Base-by-base conservation (phyloP, 2,797 vertebrate species). In the Lindbergichthys nudifrons region DNA sequence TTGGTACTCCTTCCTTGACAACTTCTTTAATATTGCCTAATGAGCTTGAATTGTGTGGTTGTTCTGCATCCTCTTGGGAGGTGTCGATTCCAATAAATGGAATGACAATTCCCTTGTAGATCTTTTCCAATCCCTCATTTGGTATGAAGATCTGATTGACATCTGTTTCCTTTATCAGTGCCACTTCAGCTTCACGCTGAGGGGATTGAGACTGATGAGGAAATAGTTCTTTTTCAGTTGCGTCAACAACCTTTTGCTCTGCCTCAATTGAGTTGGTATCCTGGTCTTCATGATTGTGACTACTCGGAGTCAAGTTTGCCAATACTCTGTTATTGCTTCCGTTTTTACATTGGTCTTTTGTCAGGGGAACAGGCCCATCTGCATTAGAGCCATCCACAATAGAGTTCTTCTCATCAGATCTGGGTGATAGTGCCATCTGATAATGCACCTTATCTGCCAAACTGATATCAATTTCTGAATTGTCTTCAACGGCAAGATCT, bases 81-180 rank as follows among this genome's bases (percentile, higher is more conserved):
- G 15, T 50, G 30, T 84, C 67, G 26, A 62, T 26, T 77, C 68
- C 83, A 75, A 73, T 78, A 30, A 87, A 79, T 70, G 72, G 74
- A 73, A 77, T 82, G 45, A 75, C 47, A 74, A 66, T 26, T 18
- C 11, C 19, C 67, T 5, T 32, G 18, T 16, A 19, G 48, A 30
- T 48, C 23, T 70, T 86, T 57, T 73, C 73, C 6, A 50, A 10
- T 47, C 8, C 51, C n/a, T 70, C 36, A 8, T 48, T 66, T 65
- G 52, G 59, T 65, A 47, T 5, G 10, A 69, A 5, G 5, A 36
- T 41, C 43, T 16, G 26, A 52, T 54, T 64, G 3, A 62, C 2
- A 69, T 64, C 5, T 0, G 4, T 51, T 70, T 77, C 41, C 70
- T 66, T 47, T 18, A 60, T 16, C n/a, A 63, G 4, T 69, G 47